Evolutionary conservation across 2,113 vertebrate species (phyloP).

Genomic region (Coturnix japonica): DNA sequence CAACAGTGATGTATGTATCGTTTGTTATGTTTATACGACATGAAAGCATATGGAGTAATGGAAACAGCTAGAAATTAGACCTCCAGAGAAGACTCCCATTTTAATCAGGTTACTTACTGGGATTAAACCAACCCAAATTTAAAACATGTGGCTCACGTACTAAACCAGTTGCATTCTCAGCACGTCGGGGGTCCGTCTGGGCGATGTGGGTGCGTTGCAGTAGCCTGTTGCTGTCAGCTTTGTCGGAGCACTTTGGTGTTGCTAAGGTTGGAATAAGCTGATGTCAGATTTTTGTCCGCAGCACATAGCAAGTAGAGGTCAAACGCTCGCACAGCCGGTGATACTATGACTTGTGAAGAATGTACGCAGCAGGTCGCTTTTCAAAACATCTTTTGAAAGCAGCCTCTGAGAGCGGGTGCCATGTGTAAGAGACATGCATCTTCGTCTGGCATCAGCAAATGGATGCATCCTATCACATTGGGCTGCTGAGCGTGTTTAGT

Average conservation of each 20-base stretch:
- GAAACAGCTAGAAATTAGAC: slow-evolving; percentile 49
- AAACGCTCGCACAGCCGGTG: slow-evolving; percentile 38
- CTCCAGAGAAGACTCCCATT: slow-evolving; percentile 49
- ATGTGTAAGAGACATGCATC: slow-evolving; percentile 51
- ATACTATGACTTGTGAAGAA: slow-evolving; percentile 68
- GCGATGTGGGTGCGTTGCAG: not conserved
- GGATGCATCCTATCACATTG: slow-evolving; percentile 52
- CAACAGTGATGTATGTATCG: slow-evolving; percentile 5
- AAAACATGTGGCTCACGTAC: slow-evolving; percentile 4
- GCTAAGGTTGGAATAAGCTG: slow-evolving; percentile 65
- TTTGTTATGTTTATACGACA: not conserved
- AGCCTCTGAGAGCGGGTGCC: slow-evolving; percentile 47
- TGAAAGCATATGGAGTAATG: slow-evolving; percentile 23
- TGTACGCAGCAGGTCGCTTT: slow-evolving; percentile 58
- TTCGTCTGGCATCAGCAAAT: slow-evolving; percentile 62
- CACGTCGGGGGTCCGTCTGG: not conserved
- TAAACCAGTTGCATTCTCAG: slow-evolving; percentile 33
- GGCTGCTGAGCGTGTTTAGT: slow-evolving; percentile 43
- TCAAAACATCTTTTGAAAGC: slow-evolving; percentile 66
- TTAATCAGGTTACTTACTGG: slow-evolving; percentile 50
- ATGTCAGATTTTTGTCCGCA: slow-evolving; percentile 64
- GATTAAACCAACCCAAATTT: slow-evolving; percentile 41
- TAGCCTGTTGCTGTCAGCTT: slow-evolving; percentile 9
- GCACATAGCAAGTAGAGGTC: slow-evolving; percentile 58
- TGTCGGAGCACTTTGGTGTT: slow-evolving; percentile 37